Percentiles rank a stretch among this genome's conserved stretches.
phyloP scores from a whole-genome alignment of 1,140 invertebrate species.

The Homalodisca vitripennis region DNA sequence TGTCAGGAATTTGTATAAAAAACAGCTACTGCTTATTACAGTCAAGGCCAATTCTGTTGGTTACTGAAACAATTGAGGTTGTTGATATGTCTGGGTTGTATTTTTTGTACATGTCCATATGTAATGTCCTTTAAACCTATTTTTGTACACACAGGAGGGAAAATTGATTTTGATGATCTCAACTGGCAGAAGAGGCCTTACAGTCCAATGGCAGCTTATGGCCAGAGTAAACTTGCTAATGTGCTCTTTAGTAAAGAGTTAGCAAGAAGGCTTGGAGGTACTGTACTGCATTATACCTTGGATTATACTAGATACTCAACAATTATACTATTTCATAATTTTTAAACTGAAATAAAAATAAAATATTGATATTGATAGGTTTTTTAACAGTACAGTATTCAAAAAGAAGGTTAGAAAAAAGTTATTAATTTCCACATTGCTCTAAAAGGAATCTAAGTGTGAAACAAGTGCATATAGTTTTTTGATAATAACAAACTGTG shows the following conservation, averaged over 20 bases:
- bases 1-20: too few species aligned
- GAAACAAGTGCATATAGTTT: too few species aligned
- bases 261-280: conserved; percentile 56
- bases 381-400: too few species aligned
- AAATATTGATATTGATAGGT: too few species aligned
- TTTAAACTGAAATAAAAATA: too few species aligned
- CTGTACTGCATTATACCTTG: background rate
- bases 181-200: conserved; percentile 63
- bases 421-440: too few species aligned
- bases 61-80: conserved; percentile 20
- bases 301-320: too few species aligned
- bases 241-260: conserved; percentile 69
- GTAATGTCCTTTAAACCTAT: background rate
- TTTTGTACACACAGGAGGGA: conserved; percentile 57
- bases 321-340: too few species aligned
- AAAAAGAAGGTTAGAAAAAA: too few species aligned
- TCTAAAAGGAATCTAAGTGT: too few species aligned
- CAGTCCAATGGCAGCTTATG: conserved; percentile 58
- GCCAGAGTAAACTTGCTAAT: conserved; percentile 74
- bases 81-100: conserved; percentile 28
- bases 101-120: background rate
- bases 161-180: conserved; percentile 68
- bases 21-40: too few species aligned
- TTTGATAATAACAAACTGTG: too few species aligned
- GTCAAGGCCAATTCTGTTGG: background rate